phyloP scores from a whole-genome alignment of 30 jellyfish, hydroid and myxozoan species.

The Hydra vulgaris region DNA sequence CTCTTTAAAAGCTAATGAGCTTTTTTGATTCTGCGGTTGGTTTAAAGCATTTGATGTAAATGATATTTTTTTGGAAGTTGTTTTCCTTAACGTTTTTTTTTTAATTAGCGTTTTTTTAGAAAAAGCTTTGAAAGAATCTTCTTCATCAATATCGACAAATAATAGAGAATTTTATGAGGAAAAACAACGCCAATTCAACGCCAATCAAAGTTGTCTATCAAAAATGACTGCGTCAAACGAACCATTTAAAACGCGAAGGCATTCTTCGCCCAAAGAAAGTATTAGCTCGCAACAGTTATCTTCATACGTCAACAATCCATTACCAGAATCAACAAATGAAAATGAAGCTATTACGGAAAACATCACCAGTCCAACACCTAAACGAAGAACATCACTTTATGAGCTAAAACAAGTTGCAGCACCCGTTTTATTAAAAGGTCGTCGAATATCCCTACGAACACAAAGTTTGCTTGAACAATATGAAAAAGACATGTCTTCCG shows the following conservation, averaged over 20 bases:
- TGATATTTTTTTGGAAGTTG: too few relatives aligned
- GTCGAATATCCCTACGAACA: constrained; percentile 12
- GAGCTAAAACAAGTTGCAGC: constrained; percentile 12
- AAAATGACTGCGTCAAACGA: not conserved
- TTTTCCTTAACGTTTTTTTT: too few relatives aligned
- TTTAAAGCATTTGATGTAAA: too few relatives aligned
- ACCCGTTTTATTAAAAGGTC: not conserved
- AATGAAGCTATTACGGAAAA: not conserved
- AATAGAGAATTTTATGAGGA: not conserved
- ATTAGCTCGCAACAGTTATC: not conserved
- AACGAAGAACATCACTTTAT: constrained; percentile 7
- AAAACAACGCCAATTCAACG: not conserved
- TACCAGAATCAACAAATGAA: not conserved
- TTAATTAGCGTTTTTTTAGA: not conserved
- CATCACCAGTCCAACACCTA: not conserved
- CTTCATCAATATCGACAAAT: not conserved
- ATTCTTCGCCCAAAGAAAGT: not conserved
- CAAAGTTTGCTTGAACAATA: constrained; percentile 12
- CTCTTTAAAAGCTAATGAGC: too few relatives aligned
- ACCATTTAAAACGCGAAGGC: not conserved
- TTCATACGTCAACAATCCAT: not conserved
- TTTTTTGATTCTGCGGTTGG: too few relatives aligned
- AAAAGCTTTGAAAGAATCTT: not conserved
- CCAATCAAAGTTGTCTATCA: not conserved
- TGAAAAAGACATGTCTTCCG: constrained; percentile 19